These are phyloP conservation scores for Pseudopleuronectes americanus DNA, from an alignment of 2,797 vertebrate genomes.

Conservation along the genomic window DNA sequence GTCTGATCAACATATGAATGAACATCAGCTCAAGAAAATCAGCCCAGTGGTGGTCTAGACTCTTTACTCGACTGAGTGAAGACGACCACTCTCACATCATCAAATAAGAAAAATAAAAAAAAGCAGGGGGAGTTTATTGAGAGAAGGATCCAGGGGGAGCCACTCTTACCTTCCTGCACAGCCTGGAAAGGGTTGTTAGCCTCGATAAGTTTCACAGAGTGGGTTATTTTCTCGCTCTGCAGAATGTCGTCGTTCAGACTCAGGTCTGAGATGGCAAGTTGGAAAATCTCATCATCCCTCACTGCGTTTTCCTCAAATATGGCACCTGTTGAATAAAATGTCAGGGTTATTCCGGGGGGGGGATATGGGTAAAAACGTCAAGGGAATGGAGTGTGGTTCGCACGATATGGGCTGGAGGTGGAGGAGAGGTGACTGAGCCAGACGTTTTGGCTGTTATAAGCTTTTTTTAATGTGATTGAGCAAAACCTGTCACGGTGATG, in stretches of 20 bases:
- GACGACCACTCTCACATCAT: too few relatives aligned
- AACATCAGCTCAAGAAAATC: constrained; percentile 24
- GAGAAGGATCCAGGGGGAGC: background rate
- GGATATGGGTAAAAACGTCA: background rate
- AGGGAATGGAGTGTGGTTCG: background rate
- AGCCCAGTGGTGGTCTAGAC: background rate
- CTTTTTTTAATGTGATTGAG: background rate
- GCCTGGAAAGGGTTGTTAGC: constrained; percentile 98
- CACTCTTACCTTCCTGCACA: constrained; percentile 95
- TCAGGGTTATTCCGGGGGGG: constrained; percentile 2
- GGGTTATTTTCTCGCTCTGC: constrained; percentile 99
- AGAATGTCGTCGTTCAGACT: constrained; percentile 98
- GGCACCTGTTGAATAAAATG: constrained; percentile 86
- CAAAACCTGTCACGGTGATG: background rate
- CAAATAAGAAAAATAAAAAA: too few relatives aligned
- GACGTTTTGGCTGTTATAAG: too few relatives aligned
- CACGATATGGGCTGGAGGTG: background rate
- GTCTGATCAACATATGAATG: constrained; percentile 31
- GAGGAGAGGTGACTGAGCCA: background rate
- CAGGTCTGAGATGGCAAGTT: constrained; percentile 96
- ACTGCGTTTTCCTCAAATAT: constrained; percentile 97
- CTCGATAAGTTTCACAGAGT: constrained; percentile 98
- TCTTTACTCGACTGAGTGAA: background rate
- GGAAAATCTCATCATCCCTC: constrained; percentile 97
- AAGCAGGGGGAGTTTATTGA: constrained; percentile 16